Percentiles rank a stretch among this genome's conserved stretches.
Conservation (phyloP, 2,113 vertebrate genomes). For the Campylorhamphus procurvoides region DNA sequence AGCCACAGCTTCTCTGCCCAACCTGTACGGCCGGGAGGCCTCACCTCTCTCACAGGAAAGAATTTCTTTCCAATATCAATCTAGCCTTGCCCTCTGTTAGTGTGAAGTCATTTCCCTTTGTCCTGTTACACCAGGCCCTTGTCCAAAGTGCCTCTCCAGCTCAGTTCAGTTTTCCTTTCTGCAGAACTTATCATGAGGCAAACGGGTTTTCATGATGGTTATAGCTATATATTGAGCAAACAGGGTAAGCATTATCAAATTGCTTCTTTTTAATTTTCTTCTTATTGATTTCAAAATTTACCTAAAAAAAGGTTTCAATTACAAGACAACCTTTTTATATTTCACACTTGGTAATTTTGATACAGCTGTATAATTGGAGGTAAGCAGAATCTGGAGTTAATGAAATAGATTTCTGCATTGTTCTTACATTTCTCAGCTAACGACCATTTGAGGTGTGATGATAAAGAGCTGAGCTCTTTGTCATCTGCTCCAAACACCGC, state of each 20-base stretch:
- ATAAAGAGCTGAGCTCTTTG: neutral
- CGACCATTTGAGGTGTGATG: neutral
- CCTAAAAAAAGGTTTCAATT: conserved; percentile 50
- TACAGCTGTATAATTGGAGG: conserved; percentile 44
- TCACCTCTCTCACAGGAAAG: neutral
- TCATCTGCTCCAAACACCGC: neutral
- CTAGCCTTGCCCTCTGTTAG: neutral
- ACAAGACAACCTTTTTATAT: conserved; percentile 47
- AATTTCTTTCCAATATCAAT: neutral
- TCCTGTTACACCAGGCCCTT: neutral
- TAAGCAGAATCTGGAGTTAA: conserved; percentile 51
- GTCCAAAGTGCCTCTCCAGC: neutral
- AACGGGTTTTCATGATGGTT: conserved; percentile 28
- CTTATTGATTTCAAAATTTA: conserved; percentile 66
- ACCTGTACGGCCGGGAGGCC: neutral
- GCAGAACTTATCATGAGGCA: neutral
- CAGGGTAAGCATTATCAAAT: neutral
- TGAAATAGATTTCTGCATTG: conserved; percentile 57
- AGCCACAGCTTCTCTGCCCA: neutral
- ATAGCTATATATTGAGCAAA: conserved; percentile 18
- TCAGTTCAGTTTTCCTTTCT: neutral
- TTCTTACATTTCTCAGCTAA: conserved; percentile 29
- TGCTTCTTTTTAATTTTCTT: conserved; percentile 36
- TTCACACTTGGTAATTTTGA: conserved; percentile 54
- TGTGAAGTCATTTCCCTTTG: neutral